Conservation (phyloP, 2,113 vertebrate species). For the Antechinus stuartii region DNA sequence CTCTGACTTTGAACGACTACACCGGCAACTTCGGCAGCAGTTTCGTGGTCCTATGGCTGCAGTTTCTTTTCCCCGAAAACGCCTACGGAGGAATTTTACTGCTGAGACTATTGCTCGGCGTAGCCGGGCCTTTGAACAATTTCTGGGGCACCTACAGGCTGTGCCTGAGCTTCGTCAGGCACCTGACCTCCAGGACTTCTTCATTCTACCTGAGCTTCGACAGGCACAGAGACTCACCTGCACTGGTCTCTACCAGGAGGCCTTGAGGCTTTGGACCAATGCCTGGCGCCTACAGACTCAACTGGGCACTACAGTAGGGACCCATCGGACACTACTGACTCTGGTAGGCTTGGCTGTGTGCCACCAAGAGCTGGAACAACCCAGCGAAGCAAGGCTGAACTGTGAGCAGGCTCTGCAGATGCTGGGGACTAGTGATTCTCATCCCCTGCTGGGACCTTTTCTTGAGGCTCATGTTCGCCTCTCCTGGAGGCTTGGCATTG, state of each 20-base stretch:
- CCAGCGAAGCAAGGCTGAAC: slow-evolving; percentile 89
- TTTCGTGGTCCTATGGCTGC: slow-evolving; percentile 90
- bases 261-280: slow-evolving; percentile 90
- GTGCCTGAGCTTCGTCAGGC: slow-evolving; percentile 86
- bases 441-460: slow-evolving; percentile 90
- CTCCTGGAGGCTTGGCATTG: slow-evolving; percentile 93
- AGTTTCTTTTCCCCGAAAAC: slow-evolving; percentile 93
- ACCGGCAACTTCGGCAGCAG: slow-evolving; percentile 87
- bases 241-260: slow-evolving; percentile 90
- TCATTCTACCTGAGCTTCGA: slow-evolving; percentile 91
- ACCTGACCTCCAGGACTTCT: slow-evolving; percentile 91
- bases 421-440: slow-evolving; percentile 82
- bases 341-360: slow-evolving; percentile 91
- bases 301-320: slow-evolving; percentile 83
- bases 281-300: slow-evolving; percentile 92
- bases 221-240: slow-evolving; percentile 90
- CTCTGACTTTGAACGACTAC: slow-evolving; percentile 93
- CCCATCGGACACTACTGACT: slow-evolving; percentile 89
- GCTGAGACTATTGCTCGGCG: slow-evolving; percentile 95
- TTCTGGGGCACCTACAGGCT: slow-evolving; percentile 92
- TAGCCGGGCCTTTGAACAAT: slow-evolving; percentile 96
- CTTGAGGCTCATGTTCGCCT: slow-evolving; percentile 90
- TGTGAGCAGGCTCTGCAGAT: slow-evolving; percentile 90
- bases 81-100: slow-evolving; percentile 92
- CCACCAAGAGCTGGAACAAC: slow-evolving; percentile 92